phyloP scores from a whole-genome alignment of 2,797 vertebrate genomes.

The Vipera ursinii region DNA sequence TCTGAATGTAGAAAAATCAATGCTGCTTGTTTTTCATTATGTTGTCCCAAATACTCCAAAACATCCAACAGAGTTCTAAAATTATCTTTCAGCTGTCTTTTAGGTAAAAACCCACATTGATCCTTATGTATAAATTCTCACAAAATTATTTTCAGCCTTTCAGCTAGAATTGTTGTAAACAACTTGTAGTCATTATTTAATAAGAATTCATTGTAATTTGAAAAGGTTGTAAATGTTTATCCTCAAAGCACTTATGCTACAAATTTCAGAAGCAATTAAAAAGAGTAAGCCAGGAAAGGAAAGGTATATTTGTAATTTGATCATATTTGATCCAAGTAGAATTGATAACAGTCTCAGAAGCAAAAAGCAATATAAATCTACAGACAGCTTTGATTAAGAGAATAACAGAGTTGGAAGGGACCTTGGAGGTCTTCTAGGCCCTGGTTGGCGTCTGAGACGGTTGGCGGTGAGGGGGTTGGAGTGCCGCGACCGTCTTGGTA shows the following conservation, averaged over 20 bases:
- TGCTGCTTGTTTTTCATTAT: background rate
- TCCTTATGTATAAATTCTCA: background rate
- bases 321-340: background rate
- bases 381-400: background rate
- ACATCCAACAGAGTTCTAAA: background rate
- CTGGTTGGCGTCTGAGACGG: too few species aligned
- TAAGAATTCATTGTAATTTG: background rate
- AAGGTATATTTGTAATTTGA: background rate
- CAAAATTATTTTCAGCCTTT: background rate
- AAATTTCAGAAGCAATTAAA: background rate
- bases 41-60: background rate
- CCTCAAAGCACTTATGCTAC: background rate
- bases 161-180: background rate
- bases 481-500: too few species aligned
- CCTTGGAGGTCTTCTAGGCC: background rate
- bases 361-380: accelerated
- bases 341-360: background rate
- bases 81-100: background rate
- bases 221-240: background rate
- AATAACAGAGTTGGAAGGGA: background rate
- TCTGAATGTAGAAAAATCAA: background rate
- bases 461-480: too few species aligned
- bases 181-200: background rate
- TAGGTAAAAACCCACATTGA: background rate
- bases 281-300: background rate